Percentiles rank a stretch among this genome's conserved stretches.
Evolutionary conservation across 2,888 invertebrate genomes (phyloP).

Genomic region (Caenorhabditis sp.): DNA sequence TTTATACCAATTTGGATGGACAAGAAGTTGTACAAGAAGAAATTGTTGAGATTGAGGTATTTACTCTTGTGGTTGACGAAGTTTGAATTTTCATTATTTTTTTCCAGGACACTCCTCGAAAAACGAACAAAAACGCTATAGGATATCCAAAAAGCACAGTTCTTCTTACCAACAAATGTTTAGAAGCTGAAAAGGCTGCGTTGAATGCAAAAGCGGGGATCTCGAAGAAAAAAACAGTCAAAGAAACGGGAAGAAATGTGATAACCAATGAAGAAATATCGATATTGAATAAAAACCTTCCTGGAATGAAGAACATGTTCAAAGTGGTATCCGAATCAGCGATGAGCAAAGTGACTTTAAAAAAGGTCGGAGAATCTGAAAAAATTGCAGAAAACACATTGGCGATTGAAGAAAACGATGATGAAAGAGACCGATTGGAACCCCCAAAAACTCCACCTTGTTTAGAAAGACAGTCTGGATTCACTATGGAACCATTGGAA

Average conservation of each 20-base stretch:
- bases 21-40: slow-evolving; percentile 31
- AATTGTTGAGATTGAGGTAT: slow-evolving; percentile 14
- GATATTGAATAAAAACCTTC: slow-evolving; percentile 22
- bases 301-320: slow-evolving; percentile 36
- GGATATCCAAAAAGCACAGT: slow-evolving; percentile 12
- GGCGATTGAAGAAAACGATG: neutral
- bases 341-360: slow-evolving; percentile 11
- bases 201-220: slow-evolving; percentile 14
- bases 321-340: slow-evolving; percentile 20
- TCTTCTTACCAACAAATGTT: slow-evolving; percentile 13
- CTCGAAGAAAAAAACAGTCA: neutral
- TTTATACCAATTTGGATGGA: slow-evolving; percentile 12
- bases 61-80: neutral
- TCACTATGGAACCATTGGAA: neutral
- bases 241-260: neutral
- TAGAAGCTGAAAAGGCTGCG: slow-evolving; percentile 19
- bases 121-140: slow-evolving; percentile 3
- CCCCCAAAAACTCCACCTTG: neutral
- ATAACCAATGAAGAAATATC: slow-evolving; percentile 6
- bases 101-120: neutral
- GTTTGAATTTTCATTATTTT: too few species aligned
- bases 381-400: neutral
- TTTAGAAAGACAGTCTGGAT: slow-evolving; percentile 4
- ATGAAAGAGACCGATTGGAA: neutral
- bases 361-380: neutral